Evolutionary conservation across 1,140 invertebrate genomes (phyloP), one percentile per base, ranked within the genome.

Genomic region (Druon quercuslanigerum): DNA sequence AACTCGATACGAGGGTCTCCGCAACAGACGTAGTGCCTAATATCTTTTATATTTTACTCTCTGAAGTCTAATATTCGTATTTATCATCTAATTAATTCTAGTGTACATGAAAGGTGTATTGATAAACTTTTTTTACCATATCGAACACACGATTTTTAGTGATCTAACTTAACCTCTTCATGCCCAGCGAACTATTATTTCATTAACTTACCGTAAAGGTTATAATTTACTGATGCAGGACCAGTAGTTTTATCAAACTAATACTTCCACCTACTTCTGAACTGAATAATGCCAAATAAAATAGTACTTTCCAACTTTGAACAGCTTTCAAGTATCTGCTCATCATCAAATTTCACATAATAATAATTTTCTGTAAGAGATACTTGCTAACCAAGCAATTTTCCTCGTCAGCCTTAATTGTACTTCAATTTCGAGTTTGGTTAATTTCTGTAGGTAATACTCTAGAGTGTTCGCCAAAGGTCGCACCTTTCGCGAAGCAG

Each of bases 41-140:
- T 89, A 86, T 90, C 83, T 87, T 88, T 85, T 86, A 84, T 83
- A 89, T 89, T 82, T 70, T 82, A 73, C 73, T 87, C 87, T 85
- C 77, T 83, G 83, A 81, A 82, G 76, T 57, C 75, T 74, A 73
- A 80, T 76, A 79, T 78, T 76, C 51, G 71, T 46, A 46, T 46
- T 7, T 46, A 8, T 46, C 40, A 46, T 46, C 9, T 46, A 9
- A 46, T 46, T 46, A 9, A 46, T 46, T 46, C 8, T 46, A 46
- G 7, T 46, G 8, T 9, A 46, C 40, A 1, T 9, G 7, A 8
- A 46, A 46, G 40, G 40, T 9, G 5, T 11, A 33, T 33, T 33
- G 25, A 5, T 5, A 33, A 33, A 33, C 25, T 33, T 33, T 33
- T 33, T 33, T 33, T 33, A 33, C 25, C 3, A 33, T 33, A 33